Conservation (phyloP, 2,113 vertebrate genomes). For the Peromyscus maniculatus region DNA sequence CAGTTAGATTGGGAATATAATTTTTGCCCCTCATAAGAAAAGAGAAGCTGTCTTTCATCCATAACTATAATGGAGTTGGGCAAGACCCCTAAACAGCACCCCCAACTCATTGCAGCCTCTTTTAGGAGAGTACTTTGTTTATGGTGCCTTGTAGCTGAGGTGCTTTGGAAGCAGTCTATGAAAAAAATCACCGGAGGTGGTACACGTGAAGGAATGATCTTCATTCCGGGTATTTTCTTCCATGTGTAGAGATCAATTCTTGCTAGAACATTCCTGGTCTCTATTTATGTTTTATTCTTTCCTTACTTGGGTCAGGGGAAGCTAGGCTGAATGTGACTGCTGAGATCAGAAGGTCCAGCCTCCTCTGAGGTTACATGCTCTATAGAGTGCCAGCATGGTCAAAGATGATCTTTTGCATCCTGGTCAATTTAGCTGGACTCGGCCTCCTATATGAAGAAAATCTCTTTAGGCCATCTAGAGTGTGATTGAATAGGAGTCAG, state of each 20-base stretch:
- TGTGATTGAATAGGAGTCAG: no score
- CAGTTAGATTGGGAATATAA: not conserved
- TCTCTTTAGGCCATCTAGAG: not conserved
- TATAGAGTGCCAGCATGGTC: not conserved
- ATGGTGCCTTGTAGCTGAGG: not conserved
- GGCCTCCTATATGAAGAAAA: fast-evolving
- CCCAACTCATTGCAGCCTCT: not conserved
- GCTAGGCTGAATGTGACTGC: not conserved
- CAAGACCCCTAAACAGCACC: not conserved
- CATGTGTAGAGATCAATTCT: not conserved
- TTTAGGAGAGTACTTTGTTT: not conserved
- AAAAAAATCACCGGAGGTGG: slow-evolving; percentile 24
- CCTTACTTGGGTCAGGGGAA: not conserved
- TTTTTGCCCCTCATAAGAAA: not conserved
- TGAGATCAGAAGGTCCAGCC: not conserved
- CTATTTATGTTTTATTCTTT: not conserved
- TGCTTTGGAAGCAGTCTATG: not conserved
- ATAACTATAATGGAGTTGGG: not conserved
- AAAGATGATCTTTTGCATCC: not conserved
- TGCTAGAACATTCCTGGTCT: not conserved
- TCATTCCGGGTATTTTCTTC: not conserved
- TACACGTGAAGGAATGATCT: not conserved
- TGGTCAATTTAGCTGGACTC: not conserved
- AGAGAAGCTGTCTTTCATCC: not conserved
- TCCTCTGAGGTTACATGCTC: not conserved